A percentile compares a stretch with the other conserved stretches of the same genome.
Conservation (phyloP, 2,888 invertebrate genomes). For the Cheilosia impressa region DNA sequence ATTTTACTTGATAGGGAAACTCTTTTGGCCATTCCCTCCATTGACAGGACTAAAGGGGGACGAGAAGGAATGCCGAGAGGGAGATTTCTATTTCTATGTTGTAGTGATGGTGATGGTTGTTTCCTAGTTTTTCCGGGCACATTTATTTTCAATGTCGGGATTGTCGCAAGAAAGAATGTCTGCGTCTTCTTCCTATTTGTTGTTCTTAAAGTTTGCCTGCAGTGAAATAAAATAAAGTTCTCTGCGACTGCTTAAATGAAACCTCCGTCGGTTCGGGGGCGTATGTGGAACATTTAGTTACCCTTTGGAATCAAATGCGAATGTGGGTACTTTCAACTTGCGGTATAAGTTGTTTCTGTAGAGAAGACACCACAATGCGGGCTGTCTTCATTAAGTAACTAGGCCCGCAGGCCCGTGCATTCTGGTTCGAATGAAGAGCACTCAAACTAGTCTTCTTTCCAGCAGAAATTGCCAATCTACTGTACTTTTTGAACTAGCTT, state of each 20-base stretch:
- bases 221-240: not conserved
- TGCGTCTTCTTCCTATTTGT: not conserved
- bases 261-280: conserved; percentile 2
- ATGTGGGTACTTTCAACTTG: too few relatives aligned
- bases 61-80: not conserved
- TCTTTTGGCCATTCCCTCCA: not conserved
- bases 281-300: conserved; percentile 51
- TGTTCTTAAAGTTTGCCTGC: conserved; percentile 9
- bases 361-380: too few relatives aligned
- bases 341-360: too few relatives aligned
- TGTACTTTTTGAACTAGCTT: too few relatives aligned
- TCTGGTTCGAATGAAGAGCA: too few relatives aligned
- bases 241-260: not conserved
- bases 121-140: conserved; percentile 14
- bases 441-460: too few relatives aligned
- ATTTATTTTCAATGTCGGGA: conserved; percentile 7
- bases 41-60: conserved; percentile 18
- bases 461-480: too few relatives aligned
- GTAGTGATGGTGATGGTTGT: conserved; percentile 15
- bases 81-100: not conserved
- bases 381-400: too few relatives aligned
- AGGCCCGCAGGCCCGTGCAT: too few relatives aligned
- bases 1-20: conserved; percentile 9
- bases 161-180: not conserved
- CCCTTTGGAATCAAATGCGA: not conserved